phyloP scores from a whole-genome alignment of 2,113 vertebrate species.

The Ophthalmolycus amberensis region DNA sequence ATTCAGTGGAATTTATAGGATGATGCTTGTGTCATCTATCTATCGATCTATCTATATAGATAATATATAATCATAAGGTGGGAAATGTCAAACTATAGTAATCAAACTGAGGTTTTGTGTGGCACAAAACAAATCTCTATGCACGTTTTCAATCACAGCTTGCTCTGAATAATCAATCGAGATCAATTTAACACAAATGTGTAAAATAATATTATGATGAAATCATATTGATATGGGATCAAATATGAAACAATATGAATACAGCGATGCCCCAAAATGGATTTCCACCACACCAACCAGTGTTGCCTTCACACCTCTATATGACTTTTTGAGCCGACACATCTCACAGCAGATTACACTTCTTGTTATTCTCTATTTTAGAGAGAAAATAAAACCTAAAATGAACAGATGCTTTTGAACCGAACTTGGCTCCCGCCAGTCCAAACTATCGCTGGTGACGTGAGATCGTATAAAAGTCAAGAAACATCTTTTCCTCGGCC shows the following conservation, averaged over 20 bases:
- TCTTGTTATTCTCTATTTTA: not conserved
- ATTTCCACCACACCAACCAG: not conserved
- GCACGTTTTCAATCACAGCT: not conserved
- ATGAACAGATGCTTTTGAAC: not conserved
- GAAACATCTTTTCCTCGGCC: slow-evolving; percentile 31
- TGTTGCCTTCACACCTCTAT: not conserved
- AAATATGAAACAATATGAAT: too few relatives aligned
- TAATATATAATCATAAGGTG: too few relatives aligned
- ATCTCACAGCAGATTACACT: not conserved
- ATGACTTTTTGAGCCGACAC: not conserved
- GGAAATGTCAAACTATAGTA: not conserved
- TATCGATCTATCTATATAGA: too few relatives aligned
- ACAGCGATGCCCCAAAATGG: not conserved
- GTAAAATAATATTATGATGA: not conserved
- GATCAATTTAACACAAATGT: too few relatives aligned
- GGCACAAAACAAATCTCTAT: not conserved
- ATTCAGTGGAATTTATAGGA: not conserved
- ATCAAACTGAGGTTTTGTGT: not conserved
- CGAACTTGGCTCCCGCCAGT: not conserved
- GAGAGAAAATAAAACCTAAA: not conserved
- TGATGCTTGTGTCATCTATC: not conserved
- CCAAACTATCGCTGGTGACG: slow-evolving; percentile 3
- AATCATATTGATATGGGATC: not conserved
- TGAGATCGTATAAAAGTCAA: slow-evolving; percentile 12
- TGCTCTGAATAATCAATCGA: not conserved